Evolutionary conservation across 1,140 invertebrate species (phyloP).

Genomic region (Orius laevigatus): DNA sequence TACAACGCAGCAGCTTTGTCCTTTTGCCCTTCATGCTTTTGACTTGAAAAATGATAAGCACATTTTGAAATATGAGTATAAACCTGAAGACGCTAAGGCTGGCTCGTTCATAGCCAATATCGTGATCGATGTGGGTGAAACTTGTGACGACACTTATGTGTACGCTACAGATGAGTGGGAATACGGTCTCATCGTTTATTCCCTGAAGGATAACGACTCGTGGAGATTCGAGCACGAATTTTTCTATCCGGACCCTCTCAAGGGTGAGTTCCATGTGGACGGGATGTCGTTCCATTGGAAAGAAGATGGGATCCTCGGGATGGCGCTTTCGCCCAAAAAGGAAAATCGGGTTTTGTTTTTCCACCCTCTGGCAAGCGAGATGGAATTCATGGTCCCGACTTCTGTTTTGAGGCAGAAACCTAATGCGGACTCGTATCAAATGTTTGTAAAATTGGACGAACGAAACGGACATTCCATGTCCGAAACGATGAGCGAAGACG

Average conservation of each 20-base stretch:
- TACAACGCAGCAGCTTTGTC: constrained; percentile 54
- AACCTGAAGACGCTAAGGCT: constrained; percentile 50
- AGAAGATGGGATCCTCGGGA: constrained; percentile 64
- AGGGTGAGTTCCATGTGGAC: constrained; percentile 58
- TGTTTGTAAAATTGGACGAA: constrained; percentile 44
- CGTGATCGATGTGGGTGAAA: constrained; percentile 53
- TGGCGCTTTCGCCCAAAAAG: constrained; percentile 48
- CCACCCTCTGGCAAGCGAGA: constrained; percentile 54
- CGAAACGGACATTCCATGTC: constrained; percentile 51
- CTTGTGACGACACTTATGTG: constrained; percentile 57
- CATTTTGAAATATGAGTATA: constrained; percentile 49
- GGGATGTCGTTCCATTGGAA: constrained; percentile 69
- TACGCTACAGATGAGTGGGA: constrained; percentile 68
- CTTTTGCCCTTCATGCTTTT: constrained; percentile 53
- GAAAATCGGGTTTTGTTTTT: constrained; percentile 56
- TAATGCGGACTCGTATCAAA: constrained; percentile 44
- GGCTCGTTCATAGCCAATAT: constrained; percentile 70
- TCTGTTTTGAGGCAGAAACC: constrained; percentile 44
- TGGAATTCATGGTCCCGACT: constrained; percentile 61
- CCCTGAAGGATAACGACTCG: constrained; percentile 51
- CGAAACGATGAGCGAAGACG: constrained; percentile 50
- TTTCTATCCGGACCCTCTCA: constrained; percentile 60
- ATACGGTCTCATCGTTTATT: constrained; percentile 62
- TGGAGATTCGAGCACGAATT: constrained; percentile 53
- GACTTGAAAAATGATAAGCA: constrained; percentile 53